These are phyloP conservation scores for Ferrisia virgata DNA, from an alignment of 2,888 invertebrate genomes.

Conservation along the genomic window DNA sequence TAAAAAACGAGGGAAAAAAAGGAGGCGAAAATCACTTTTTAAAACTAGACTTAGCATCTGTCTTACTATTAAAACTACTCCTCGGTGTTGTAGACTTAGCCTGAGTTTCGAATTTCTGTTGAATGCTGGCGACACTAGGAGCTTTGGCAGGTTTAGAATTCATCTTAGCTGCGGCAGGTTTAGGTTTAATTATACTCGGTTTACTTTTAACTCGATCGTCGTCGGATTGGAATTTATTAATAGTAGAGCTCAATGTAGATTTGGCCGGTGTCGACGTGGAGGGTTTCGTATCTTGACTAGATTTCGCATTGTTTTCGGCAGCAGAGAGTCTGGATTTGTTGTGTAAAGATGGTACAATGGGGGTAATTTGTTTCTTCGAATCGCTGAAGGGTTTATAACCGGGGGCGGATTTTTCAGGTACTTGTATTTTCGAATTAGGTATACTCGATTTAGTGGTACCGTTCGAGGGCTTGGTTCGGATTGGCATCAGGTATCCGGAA, in stretches of 20 bases:
- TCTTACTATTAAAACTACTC: background rate
- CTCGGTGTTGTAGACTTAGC: background rate
- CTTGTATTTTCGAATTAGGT: slow-evolving; percentile 29
- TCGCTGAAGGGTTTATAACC: background rate
- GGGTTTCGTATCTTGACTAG: background rate
- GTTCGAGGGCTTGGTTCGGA: slow-evolving; percentile 51
- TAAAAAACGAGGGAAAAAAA: background rate
- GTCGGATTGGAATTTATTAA: background rate
- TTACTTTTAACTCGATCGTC: background rate
- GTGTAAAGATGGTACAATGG: background rate
- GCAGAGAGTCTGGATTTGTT: background rate
- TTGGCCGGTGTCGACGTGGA: background rate
- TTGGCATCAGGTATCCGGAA: slow-evolving; percentile 55
- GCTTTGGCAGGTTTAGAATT: slow-evolving; percentile 18
- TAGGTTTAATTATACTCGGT: background rate
- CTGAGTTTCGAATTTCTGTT: slow-evolving; percentile 70
- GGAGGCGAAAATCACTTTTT: background rate
- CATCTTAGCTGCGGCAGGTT: background rate
- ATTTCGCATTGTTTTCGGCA: background rate
- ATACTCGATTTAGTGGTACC: background rate
- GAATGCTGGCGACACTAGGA: slow-evolving; percentile 65
- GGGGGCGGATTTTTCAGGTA: slow-evolving; percentile 27
- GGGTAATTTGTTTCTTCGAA: background rate
- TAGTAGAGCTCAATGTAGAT: background rate
- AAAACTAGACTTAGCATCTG: background rate